Conservation (phyloP, 2,797 vertebrate species). For the Premnoplex brunnescens region DNA sequence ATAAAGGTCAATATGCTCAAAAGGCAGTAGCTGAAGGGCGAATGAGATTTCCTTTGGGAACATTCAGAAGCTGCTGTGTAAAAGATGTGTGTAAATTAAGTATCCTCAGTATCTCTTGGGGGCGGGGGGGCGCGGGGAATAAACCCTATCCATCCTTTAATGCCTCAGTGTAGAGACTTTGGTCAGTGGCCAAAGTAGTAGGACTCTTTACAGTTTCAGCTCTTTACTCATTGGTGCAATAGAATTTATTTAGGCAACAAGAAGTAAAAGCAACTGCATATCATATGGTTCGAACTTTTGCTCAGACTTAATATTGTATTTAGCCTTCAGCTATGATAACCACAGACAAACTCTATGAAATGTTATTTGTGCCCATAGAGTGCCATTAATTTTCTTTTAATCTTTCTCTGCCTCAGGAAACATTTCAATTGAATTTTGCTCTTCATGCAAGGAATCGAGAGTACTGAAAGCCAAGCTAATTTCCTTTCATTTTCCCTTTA, state of each 20-base stretch:
- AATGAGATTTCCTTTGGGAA: not conserved
- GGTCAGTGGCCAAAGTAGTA: not conserved
- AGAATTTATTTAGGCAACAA: not conserved
- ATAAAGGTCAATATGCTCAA: not conserved
- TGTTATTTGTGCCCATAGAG: slow-evolving; percentile 28
- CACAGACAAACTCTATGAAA: slow-evolving; percentile 44
- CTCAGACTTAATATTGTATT: slow-evolving; percentile 49
- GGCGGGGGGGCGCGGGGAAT: fast-evolving
- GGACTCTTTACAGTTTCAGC: not conserved
- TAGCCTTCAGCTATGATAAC: slow-evolving; percentile 48
- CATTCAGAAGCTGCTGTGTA: not conserved
- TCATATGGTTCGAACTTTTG: not conserved
- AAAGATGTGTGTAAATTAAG: not conserved
- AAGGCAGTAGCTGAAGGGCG: not conserved
- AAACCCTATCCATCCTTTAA: not conserved
- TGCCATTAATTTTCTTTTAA: slow-evolving; percentile 76
- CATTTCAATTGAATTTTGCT: slow-evolving; percentile 66
- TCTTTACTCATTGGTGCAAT: not conserved
- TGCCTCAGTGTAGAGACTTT: not conserved
- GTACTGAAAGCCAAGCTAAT: not conserved
- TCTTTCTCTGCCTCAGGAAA: slow-evolving; percentile 69
- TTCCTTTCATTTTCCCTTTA: slow-evolving; percentile 46
- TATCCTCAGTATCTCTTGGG: not conserved
- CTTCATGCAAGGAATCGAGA: slow-evolving; percentile 47
- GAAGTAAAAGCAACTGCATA: not conserved